Evolutionary conservation across 2,797 vertebrate genomes (phyloP), one percentile per base, ranked within the genome.

Genomic region (Lates japonicus): DNA sequence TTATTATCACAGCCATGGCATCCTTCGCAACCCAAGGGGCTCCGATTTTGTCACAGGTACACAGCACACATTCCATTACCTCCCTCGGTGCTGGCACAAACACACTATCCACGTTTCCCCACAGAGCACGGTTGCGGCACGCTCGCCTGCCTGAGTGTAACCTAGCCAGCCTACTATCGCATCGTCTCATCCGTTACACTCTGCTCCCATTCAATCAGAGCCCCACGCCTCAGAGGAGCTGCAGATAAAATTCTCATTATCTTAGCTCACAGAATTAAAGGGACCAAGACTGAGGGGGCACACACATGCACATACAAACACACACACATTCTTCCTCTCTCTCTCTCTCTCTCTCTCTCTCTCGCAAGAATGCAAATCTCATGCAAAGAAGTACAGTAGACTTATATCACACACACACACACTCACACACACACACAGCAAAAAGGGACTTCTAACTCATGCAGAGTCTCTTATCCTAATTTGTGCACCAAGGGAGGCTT

Each of bases 171-270:
- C 76, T 63, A 65, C 87, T 93, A 93, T 95, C 91, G 78, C 78
- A 29, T 80, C 62, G 80, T 92, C 92, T 95, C 93, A 95, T 95
- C 94, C 86, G 93, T 95, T 95, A 94, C 94, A 94, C 90, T 89
- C 88, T 93, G 93, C 90, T 94, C 93, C 93, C 93, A 94, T 95
- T 95, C 94, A 94, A 94, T 94, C 94, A 95, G 93, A 92, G 86
- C 72, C 86, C 67, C 73, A 59, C 75, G 92, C 91, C 93, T 92
- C 92, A 51, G 84, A 89, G 91, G 92, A 94, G 87, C 87, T 64
- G 81, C 85, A 94, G 94, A 95, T 95, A 95, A 94, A 93, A 93
- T 93, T 94, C 93, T 95, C 95, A 94, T 95, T 95, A 95, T 95
- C 92, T 95, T 92, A 91, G 93, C 89, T 85, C 87, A 44, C 89